These are phyloP conservation scores for Rousettus leschenaultii DNA, from an alignment of 2,113 vertebrate genomes.

Conservation along the genomic window DNA sequence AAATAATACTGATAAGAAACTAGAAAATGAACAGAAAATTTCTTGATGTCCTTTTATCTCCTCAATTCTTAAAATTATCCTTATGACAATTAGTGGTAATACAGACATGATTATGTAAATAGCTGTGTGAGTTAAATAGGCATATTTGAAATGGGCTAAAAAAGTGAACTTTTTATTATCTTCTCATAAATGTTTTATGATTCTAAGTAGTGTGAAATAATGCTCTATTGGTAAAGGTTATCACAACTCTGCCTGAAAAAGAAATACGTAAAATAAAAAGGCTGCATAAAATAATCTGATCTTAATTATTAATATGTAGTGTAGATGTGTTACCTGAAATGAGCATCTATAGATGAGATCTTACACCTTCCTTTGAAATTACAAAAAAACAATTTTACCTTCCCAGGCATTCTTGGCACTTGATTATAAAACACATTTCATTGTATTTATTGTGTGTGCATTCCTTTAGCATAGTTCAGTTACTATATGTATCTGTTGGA, in stretches of 20 bases:
- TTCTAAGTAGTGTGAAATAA: constrained; percentile 14
- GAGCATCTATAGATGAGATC: neutral
- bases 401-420: neutral
- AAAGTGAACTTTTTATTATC: constrained; percentile 35
- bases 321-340: neutral
- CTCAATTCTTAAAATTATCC: constrained; percentile 40
- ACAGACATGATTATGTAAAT: constrained; percentile 41
- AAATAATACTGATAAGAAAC: neutral
- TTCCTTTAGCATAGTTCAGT: neutral
- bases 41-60: constrained; percentile 16
- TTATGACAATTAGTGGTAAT: constrained; percentile 45
- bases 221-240: constrained; percentile 11
- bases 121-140: constrained; percentile 24
- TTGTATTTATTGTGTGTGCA: accelerated
- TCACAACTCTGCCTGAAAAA: neutral
- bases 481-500: neutral
- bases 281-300: neutral
- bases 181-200: constrained; percentile 45
- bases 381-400: neutral
- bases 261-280: constrained; percentile 14
- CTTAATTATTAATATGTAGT: neutral
- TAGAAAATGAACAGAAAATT: neutral
- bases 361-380: neutral
- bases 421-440: neutral
- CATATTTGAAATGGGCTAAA: constrained; percentile 30